Base-by-base conservation (phyloP, 35 echinoderm and acorn worm species). In the Ophioderma brevispina region DNA sequence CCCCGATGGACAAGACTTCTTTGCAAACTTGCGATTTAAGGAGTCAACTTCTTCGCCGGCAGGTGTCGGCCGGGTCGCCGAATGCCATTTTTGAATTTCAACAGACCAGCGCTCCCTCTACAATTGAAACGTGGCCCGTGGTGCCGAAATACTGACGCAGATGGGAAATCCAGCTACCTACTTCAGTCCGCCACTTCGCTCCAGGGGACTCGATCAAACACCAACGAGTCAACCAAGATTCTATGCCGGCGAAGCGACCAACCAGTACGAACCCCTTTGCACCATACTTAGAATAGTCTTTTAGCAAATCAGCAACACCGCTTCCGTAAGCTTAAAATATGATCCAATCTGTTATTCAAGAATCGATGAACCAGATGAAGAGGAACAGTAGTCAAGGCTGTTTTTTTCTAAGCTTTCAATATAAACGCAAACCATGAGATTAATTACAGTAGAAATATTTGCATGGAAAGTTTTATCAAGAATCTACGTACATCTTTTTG, bases 91-190 rank as follows among this genome's bases (percentile, higher is more conserved):
- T 0, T 37, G n/a, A 84, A 33, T 0, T 76, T 40, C 2, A 37
- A 78, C 13, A 82, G 50, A 63, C 31, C 28, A 80, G 14, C 39
- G 34, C 37, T 35, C 18, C 56, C 8, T 79, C 79, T 32, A 46
- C 56, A 35, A 78, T 91, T 37, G 55, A 84, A 5, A 85, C 94
- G 35, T 85, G 94, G 33, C 88, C 91, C 75, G 38, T 97, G 10
- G 79, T 87, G 39, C 92, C 89, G 33, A 87, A 88, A 46, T 56
- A 92, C 79, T 79, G 17, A 33, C 64, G 30, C 78, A 87, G 10
- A 14, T 88, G 32, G 85, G 94, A 88, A 97, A 94, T 34, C 89
- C 92, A 13, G 95, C 92, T 36, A 94, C 94, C 64, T 91, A 94
- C 37, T n/a, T n/a, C n/a, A n/a, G n/a, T n/a, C n/a, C n/a, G n/a